Conservation (phyloP, 2,113 vertebrate genomes). For the Indri indri region DNA sequence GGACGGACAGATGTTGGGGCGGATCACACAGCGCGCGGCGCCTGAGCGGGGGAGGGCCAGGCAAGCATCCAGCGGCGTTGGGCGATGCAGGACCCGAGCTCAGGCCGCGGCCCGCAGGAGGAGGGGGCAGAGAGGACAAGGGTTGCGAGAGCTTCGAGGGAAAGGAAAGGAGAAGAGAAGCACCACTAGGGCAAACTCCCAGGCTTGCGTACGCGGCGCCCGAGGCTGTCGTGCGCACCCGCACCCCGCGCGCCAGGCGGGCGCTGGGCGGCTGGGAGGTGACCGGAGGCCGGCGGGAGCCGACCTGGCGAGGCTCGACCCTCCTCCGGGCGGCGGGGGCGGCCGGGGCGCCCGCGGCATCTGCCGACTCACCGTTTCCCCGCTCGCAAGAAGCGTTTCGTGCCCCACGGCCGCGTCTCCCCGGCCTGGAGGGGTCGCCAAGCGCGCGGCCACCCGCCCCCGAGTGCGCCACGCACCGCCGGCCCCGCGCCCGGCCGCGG, state of each 20-base stretch:
- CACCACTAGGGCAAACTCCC: constrained; percentile 82
- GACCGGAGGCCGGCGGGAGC: background rate
- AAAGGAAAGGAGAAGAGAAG: background rate
- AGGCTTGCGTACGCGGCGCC: constrained; percentile 79
- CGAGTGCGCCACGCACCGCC: background rate
- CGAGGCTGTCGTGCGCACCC: constrained; percentile 42
- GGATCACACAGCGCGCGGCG: constrained; percentile 91
- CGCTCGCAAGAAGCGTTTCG: constrained; percentile 82
- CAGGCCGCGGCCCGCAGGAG: background rate
- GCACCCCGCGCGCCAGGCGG: constrained; percentile 63
- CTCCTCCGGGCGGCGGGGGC: background rate
- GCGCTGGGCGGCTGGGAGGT: background rate
- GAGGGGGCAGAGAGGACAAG: background rate
- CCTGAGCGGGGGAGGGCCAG: constrained; percentile 81
- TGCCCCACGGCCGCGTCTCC: constrained; percentile 77
- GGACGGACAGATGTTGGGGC: constrained; percentile 99
- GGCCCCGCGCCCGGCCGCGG: background rate
- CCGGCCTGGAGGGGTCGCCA: constrained; percentile 61
- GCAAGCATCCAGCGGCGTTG: background rate
- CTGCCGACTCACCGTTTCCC: constrained; percentile 89
- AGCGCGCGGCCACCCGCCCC: background rate
- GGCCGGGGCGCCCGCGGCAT: constrained; percentile 82
- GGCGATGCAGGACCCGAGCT: background rate
- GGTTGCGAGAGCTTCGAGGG: background rate
- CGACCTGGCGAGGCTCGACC: background rate